Evolutionary conservation across 2,113 vertebrate genomes (phyloP), one percentile per base, ranked within the genome.

Genomic region (Myxocyprinus asiaticus): DNA sequence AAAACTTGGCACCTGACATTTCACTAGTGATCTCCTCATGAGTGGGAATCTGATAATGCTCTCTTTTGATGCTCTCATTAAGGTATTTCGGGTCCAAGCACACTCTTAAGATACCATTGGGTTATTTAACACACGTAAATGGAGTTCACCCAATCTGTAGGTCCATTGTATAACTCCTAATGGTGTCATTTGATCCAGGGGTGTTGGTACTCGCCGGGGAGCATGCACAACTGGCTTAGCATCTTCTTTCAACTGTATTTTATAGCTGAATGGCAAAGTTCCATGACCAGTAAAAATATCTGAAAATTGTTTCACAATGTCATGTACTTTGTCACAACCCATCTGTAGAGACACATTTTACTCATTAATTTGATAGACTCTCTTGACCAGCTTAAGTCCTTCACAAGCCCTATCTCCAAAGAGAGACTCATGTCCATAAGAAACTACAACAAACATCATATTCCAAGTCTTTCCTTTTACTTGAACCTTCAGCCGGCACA

Each of bases 21-120:
- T 64, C 62, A 43, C 62, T 64, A 7, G 42, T 5, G 0, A 64
- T 42, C 33, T 33, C 62, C 6, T 64, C 62, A 1, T 9, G 15
- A 4, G 43, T 85, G 7, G 81, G 78, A 1, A 81, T 83, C 14
- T 79, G 81, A 17, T 76, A 81, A 12, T 83, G 58, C 17, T 79
- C 55, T 8, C n/a, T 17, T 47, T 78, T 75, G 9, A 81, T 78
- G 5, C 67, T 75, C 15, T 56, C 56, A 70, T 83, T 85, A 2
- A 81, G 51, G 22, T 80, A 70, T 22, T 58, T 65, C 3, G 83
- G 80, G 51, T 82, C 80, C 12, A 81, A 61, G 51, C 81, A 81
- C 1, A 81, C 43, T 48, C 77, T 15, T 9, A 83, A 9, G 0
- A 47, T 64, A 17, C 42, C 10, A 43, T 67, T 82, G 4, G 12